phyloP scores from a whole-genome alignment of 2,888 invertebrate species.

The Kryphioiulus occultus region DNA sequence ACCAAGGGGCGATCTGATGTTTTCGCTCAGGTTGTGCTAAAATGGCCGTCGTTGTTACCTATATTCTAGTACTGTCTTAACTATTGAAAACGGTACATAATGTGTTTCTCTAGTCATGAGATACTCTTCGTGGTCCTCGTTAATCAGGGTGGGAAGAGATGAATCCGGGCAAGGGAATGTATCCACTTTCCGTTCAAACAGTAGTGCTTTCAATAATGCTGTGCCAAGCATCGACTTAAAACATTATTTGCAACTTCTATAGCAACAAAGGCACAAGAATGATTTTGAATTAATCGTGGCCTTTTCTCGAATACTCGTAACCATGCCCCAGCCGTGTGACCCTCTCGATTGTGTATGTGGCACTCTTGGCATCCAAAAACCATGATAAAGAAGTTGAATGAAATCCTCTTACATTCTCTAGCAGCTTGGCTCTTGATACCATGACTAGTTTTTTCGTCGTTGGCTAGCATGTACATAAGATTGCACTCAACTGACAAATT shows the following conservation, averaged over 20 bases:
- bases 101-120: conserved; percentile 19
- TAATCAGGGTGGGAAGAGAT: conserved; percentile 1
- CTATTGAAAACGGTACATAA: conserved; percentile 10
- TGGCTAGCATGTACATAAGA: neutral
- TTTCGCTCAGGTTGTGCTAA: neutral
- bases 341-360: neutral
- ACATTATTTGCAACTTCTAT: neutral
- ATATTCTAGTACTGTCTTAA: conserved; percentile 24
- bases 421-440: neutral
- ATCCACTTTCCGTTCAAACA: neutral
- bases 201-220: neutral
- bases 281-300: neutral
- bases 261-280: neutral
- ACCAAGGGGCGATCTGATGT: neutral
- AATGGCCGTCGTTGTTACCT: neutral
- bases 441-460: neutral
- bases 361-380: neutral
- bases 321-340: neutral
- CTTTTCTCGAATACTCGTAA: conserved; percentile 13
- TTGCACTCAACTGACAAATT: neutral
- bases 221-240: neutral
- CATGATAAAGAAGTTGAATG: neutral
- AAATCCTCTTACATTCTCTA: neutral
- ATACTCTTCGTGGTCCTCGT: neutral
- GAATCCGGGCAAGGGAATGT: neutral